phyloP scores from a whole-genome alignment of 1,140 invertebrate species.

The Limonius californicus region DNA sequence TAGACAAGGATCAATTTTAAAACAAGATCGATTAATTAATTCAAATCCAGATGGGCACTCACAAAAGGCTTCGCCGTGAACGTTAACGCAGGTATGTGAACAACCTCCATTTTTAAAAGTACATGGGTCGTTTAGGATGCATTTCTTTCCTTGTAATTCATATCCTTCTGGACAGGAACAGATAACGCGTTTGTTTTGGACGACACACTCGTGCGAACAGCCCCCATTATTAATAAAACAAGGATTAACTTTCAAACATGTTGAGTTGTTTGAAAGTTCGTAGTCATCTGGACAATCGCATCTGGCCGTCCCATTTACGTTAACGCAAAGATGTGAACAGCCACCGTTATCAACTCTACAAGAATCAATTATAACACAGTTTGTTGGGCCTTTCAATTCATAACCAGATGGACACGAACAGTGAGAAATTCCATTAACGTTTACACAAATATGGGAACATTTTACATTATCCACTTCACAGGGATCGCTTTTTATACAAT shows the following conservation, averaged over 20 bases:
- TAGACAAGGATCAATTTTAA: neutral
- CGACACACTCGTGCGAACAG: slow-evolving; percentile 49
- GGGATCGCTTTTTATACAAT: neutral
- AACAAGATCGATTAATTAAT: slow-evolving; percentile 15
- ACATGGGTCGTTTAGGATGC: slow-evolving; percentile 56
- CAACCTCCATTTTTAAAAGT: slow-evolving; percentile 53
- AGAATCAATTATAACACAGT: slow-evolving; percentile 52
- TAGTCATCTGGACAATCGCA: slow-evolving; percentile 78
- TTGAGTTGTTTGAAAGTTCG: slow-evolving; percentile 50
- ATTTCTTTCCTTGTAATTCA: slow-evolving; percentile 2
- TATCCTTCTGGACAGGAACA: slow-evolving; percentile 31
- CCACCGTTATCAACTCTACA: slow-evolving; percentile 53
- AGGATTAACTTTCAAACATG: slow-evolving; percentile 53
- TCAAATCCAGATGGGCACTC: slow-evolving; percentile 53
- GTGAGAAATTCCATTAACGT: slow-evolving; percentile 43
- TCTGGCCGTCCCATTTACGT: slow-evolving; percentile 45
- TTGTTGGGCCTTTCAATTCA: slow-evolving; percentile 50
- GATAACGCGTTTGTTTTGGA: slow-evolving; percentile 47
- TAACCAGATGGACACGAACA: slow-evolving; percentile 68
- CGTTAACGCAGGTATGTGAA: slow-evolving; percentile 46
- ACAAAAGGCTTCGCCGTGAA: slow-evolving; percentile 28
- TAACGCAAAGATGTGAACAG: slow-evolving; percentile 57
- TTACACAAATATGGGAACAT: slow-evolving; percentile 50
- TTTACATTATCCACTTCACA: slow-evolving; percentile 51
- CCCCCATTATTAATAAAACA: slow-evolving; percentile 53